Percentiles rank a stretch among this genome's conserved stretches.
These are phyloP conservation scores for Latrodectus geometricus DNA, from an alignment of 1,140 invertebrate genomes.

Conservation along the genomic window DNA sequence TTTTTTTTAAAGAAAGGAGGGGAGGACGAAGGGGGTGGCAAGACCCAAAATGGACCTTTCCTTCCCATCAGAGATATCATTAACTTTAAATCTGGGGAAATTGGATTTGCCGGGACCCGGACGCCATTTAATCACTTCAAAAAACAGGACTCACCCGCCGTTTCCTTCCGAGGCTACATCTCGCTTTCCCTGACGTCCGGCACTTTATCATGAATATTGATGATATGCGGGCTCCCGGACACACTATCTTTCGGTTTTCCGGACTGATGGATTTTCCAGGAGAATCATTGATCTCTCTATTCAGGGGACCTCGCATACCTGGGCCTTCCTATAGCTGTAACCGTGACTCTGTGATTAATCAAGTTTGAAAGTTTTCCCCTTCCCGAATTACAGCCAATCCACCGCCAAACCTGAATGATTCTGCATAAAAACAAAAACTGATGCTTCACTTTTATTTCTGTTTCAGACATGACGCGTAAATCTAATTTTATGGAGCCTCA, in stretches of 20 bases:
- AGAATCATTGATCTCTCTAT: constrained; percentile 21
- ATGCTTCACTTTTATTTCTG: too few species aligned
- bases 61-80: not conserved
- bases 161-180: not conserved
- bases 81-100: constrained; percentile 19
- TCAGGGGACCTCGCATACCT: not conserved
- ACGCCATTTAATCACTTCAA: constrained; percentile 16
- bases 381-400: not conserved
- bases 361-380: not conserved
- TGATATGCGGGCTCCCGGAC: constrained; percentile 11
- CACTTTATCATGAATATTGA: constrained; percentile 33
- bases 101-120: not conserved
- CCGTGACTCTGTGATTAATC: not conserved
- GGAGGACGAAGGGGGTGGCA: too few species aligned
- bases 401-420: too few species aligned
- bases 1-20: too few species aligned
- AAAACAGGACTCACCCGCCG: not conserved
- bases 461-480: too few species aligned
- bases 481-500: too few species aligned
- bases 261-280: constrained; percentile 11
- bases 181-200: constrained; percentile 10
- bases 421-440: too few species aligned
- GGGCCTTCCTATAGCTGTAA: not conserved
- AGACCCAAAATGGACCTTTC: not conserved
- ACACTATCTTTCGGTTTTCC: constrained; percentile 9